Evolutionary conservation across 1,140 invertebrate genomes (phyloP), one percentile per base, ranked within the genome.

Genomic region (Bathynomus jamesi): DNA sequence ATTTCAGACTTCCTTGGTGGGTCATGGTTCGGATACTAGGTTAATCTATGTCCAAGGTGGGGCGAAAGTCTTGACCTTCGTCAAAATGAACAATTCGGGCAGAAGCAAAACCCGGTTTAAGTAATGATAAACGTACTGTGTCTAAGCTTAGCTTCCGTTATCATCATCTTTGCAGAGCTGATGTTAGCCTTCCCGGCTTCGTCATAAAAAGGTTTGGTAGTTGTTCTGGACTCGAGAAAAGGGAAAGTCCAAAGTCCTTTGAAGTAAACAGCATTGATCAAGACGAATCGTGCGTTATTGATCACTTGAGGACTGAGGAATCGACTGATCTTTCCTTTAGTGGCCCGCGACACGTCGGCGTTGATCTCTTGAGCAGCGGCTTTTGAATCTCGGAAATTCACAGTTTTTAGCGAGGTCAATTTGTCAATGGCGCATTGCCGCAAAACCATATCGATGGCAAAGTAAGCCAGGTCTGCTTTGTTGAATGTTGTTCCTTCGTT

Each of bases 191-290:
- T 85, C 53, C 87, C 85, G 8, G 25, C 5, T 3, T 30, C 86
- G 0, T 88, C 85, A 72, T 90, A 89, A 82, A 96, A 96, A 0
- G 89, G 82, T 71, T 88, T 86, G 32, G 85, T 85, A 75, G 85
- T 86, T 0, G 91, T 91, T 28, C 87, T 84, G 3, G 86, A 84
- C 0, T 84, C 81, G 31, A 88, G 84, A 80, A 96, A 95, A 72
- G 89, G 87, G n/a, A 87, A 89, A 32, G 87, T 83, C 92, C 92
- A 94, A 4, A 87, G 82, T 10, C 91, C 92, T 82, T 95, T 95
- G 83, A 95, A 95, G 78, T 94, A 95, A 0, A 93, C 91, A 0
- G 93, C 93, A 80, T 96, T 96, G 8, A 65, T 28, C n/a, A 65
- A 11, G 63, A 65, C 29, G 7, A 65, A 65, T 29, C 29, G n/a